Conservation (phyloP, 2,888 invertebrate genomes). For the Zaprionus lineosus region DNA sequence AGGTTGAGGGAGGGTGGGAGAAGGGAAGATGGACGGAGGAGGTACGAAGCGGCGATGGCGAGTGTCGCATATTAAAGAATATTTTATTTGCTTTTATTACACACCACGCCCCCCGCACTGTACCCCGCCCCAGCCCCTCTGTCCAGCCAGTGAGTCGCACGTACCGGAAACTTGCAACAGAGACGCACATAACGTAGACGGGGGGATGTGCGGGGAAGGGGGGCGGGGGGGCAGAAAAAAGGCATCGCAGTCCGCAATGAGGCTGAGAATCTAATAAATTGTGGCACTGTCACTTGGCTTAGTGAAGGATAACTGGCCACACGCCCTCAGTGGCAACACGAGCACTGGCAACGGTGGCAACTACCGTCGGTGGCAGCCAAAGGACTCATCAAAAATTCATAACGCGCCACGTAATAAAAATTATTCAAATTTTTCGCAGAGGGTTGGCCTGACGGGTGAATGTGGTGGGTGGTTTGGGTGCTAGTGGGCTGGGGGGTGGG, state of each 20-base stretch:
- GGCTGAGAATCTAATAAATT: slow-evolving; percentile 79
- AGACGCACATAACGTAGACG: slow-evolving; percentile 51
- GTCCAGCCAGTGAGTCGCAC: slow-evolving; percentile 14
- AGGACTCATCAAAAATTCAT: slow-evolving; percentile 79
- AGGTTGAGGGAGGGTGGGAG: slow-evolving; percentile 19
- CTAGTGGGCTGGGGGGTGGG: slow-evolving; percentile 10
- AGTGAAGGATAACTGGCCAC: slow-evolving; percentile 78
- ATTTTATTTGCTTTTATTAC: slow-evolving; percentile 78
- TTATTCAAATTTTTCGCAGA: slow-evolving; percentile 80
- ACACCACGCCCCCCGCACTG: slow-evolving; percentile 56
- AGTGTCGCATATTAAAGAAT: slow-evolving; percentile 76
- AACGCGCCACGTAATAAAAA: slow-evolving; percentile 80
- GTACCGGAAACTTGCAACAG: slow-evolving; percentile 73
- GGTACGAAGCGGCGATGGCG: slow-evolving; percentile 50
- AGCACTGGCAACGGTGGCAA: slow-evolving; percentile 22
- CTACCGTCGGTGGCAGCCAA: slow-evolving; percentile 29
- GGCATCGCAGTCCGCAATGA: slow-evolving; percentile 54
- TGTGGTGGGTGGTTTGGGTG: slow-evolving; percentile 25
- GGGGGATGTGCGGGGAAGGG: too few species aligned
- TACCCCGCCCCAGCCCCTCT: not conserved
- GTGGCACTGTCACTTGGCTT: slow-evolving; percentile 79
- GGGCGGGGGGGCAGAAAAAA: slow-evolving; percentile 25
- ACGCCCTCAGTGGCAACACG: slow-evolving; percentile 56
- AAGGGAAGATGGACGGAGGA: not conserved
- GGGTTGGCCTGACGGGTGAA: too few species aligned